phyloP scores from a whole-genome alignment of 2,113 vertebrate species.

The Lampris incognitus region DNA sequence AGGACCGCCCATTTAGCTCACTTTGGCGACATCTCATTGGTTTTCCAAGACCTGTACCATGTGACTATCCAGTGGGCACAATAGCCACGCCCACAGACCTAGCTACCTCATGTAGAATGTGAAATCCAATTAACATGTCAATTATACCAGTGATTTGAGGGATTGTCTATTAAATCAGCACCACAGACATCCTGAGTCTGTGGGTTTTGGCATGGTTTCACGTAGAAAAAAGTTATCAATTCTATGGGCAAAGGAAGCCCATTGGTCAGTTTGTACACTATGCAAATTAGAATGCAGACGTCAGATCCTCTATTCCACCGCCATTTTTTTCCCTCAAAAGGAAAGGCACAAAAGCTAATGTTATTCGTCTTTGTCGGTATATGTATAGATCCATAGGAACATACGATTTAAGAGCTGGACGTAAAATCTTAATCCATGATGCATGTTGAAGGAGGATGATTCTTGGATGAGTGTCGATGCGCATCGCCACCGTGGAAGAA shows the following conservation, averaged over 20 bases:
- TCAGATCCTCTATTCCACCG: constrained; percentile 84
- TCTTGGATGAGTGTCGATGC: constrained; percentile 41
- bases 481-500: constrained; percentile 47
- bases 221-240: constrained; percentile 51
- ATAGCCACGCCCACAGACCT: constrained; percentile 69
- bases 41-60: constrained; percentile 41
- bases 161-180: not conserved
- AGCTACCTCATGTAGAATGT: constrained; percentile 38
- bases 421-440: not conserved
- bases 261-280: constrained; percentile 77
- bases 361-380: constrained; percentile 31
- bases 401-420: no score
- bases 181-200: not conserved
- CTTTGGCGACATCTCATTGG: constrained; percentile 75
- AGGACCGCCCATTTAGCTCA: constrained; percentile 79
- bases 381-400: not conserved
- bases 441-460: constrained; percentile 37
- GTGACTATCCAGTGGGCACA: constrained; percentile 49
- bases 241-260: constrained; percentile 35
- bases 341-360: constrained; percentile 74
- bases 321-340: constrained; percentile 79
- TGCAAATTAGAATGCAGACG: constrained; percentile 75
- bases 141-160: constrained; percentile 2
- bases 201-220: not conserved
- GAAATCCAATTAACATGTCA: constrained; percentile 15